Evolutionary conservation across 2,797 vertebrate genomes (phyloP).

Genomic region (Aselliscus stoliczkanus): DNA sequence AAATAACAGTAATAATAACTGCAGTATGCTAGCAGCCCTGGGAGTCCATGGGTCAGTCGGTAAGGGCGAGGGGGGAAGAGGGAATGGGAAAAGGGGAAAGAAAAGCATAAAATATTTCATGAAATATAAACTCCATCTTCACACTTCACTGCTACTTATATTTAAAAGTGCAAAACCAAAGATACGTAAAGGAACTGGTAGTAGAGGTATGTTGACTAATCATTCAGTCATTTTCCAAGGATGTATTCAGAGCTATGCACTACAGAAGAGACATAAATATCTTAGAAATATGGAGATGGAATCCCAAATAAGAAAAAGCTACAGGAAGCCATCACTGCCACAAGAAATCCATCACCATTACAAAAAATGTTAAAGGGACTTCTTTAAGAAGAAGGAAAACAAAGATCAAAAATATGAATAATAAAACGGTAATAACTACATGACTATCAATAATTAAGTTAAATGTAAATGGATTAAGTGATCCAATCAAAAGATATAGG

Average conservation of each 20-base stretch:
- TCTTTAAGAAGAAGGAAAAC: no score
- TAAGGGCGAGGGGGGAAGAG: neutral
- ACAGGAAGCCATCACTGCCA: no score
- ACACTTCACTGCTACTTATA: neutral
- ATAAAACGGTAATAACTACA: no score
- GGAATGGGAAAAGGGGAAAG: neutral
- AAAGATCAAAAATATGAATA: no score
- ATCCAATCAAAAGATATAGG: no score
- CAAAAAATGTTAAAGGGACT: no score
- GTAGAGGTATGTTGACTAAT: neutral
- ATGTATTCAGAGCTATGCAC: neutral
- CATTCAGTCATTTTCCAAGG: neutral
- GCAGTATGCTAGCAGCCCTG: constrained; percentile 29
- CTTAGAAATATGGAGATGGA: neutral
- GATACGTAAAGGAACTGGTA: neutral
- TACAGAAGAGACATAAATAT: neutral
- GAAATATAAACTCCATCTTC: constrained; percentile 47
- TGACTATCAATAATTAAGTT: no score
- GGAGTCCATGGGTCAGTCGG: neutral
- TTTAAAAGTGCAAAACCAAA: neutral
- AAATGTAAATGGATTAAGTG: no score
- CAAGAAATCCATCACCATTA: no score
- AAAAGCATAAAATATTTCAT: constrained; percentile 17
- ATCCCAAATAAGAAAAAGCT: no score
- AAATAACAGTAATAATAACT: constrained; percentile 56